These are phyloP conservation scores for Brotula barbata DNA, from an alignment of 2,797 vertebrate genomes.

Conservation along the genomic window DNA sequence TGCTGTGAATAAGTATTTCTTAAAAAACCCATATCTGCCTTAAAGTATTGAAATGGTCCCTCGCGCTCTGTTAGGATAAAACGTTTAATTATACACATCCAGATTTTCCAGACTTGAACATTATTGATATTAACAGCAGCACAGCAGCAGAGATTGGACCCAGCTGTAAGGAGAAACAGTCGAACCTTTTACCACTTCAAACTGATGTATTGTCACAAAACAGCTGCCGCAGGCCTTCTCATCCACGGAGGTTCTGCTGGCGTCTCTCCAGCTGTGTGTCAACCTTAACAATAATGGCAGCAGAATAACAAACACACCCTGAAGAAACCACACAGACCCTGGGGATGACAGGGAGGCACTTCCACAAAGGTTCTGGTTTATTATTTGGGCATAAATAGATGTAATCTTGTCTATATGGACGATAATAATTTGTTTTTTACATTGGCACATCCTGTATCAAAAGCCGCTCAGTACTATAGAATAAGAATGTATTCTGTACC, in stretches of 20 bases:
- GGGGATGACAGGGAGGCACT: slow-evolving; percentile 32
- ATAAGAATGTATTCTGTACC: slow-evolving; percentile 14
- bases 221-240: slow-evolving; percentile 35
- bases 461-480: slow-evolving; percentile 2
- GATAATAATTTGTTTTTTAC: not conserved
- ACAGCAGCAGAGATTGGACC: no score
- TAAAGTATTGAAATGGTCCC: no score
- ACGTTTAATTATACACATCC: no score
- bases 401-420: slow-evolving; percentile 3
- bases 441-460: slow-evolving; percentile 16
- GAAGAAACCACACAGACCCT: slow-evolving; percentile 46
- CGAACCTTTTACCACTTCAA: slow-evolving; percentile 18
- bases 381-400: not conserved
- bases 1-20: no score
- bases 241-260: slow-evolving; percentile 39
- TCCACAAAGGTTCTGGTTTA: slow-evolving; percentile 53
- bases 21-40: no score
- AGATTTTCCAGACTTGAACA: no score
- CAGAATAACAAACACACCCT: slow-evolving; percentile 67
- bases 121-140: no score
- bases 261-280: slow-evolving; percentile 63
- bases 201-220: slow-evolving; percentile 46
- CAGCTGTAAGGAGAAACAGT: no score
- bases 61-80: no score
- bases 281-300: slow-evolving; percentile 60